Conservation (phyloP, 2,113 vertebrate species). For the Puma concolor region DNA sequence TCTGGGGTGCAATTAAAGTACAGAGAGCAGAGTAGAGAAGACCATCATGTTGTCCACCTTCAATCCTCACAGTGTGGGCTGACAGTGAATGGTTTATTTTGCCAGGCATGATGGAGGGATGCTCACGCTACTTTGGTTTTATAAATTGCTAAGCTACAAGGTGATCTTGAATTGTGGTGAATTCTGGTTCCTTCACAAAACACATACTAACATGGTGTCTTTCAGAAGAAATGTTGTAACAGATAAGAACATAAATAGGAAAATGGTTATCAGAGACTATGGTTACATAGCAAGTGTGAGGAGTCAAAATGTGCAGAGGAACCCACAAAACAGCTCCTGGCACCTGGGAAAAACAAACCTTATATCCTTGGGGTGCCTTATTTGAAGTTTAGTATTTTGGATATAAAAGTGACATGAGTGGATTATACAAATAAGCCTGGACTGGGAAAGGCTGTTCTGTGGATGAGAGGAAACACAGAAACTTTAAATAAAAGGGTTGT, state of each 20-base stretch:
- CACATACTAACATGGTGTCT: neutral
- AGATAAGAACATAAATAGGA: neutral
- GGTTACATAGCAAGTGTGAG: constrained; percentile 8
- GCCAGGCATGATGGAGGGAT: neutral
- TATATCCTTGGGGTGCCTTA: neutral
- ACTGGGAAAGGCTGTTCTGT: neutral
- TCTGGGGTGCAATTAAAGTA: neutral
- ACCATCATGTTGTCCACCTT: neutral
- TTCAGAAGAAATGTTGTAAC: neutral
- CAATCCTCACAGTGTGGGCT: neutral
- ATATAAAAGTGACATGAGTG: neutral
- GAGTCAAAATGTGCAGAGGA: neutral
- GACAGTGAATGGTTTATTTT: neutral
- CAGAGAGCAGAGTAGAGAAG: neutral
- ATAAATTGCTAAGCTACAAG: neutral
- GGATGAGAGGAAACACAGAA: neutral
- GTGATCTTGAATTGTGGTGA: neutral
- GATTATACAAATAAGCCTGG: neutral
- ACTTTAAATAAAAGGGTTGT: neutral
- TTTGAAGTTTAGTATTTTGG: constrained; percentile 22
- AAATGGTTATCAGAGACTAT: neutral
- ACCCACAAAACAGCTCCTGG: neutral
- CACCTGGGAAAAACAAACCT: neutral
- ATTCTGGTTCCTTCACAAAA: neutral
- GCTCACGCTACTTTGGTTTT: neutral